Base-by-base conservation (phyloP, 2,797 vertebrate species). In the Ara ararauna region DNA sequence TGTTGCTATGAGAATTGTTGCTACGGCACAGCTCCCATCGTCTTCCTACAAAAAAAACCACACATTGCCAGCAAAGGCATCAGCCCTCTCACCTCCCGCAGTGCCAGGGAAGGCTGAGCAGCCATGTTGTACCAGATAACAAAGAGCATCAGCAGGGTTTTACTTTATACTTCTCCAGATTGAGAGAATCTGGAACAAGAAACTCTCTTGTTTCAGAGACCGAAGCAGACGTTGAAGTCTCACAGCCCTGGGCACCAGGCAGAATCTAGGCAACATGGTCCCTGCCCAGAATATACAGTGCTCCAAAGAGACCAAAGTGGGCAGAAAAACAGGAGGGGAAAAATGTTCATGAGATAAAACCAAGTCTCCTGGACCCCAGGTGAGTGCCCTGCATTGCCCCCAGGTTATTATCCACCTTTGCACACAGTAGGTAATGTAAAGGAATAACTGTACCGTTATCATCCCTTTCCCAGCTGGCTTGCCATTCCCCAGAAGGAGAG, bases 391-490 rank as follows among this genome's bases (percentile, higher is more conserved):
- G 70, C 53, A 29, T 5, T 19, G 3, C 11, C 48, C 68, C 22
- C 48, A 10, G 22, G 16, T 78, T 54, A 45, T 42, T 17, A 36
- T 0, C 24, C 2, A 1, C n/a, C 38, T 24, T 72, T 5, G 10
- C 42, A 24, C 14, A 2, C n/a, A 8, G 64, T 1, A 74, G n/a
- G 32, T 6, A 23, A 44, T 1, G 2, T 0, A 40, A 50, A 94
- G 73, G 13, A 75, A 74, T 27, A 70, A 74, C 64, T 13, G 45
- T 98, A 99, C 99, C 97, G 98, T 99, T 85, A 99, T 98, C 96
- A 98, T 97, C 92, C 99, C 99, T 96, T 99, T 99, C 67, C 99
- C 99, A 5, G 99, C 99, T 3, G 98, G 99, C 86, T 99, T 99
- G 94, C 99, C 99, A 62, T 99, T 99, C 95, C 99, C 98, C 95